Base-by-base conservation (phyloP, 2,888 invertebrate genomes). In the Aphodius granarius region DNA sequence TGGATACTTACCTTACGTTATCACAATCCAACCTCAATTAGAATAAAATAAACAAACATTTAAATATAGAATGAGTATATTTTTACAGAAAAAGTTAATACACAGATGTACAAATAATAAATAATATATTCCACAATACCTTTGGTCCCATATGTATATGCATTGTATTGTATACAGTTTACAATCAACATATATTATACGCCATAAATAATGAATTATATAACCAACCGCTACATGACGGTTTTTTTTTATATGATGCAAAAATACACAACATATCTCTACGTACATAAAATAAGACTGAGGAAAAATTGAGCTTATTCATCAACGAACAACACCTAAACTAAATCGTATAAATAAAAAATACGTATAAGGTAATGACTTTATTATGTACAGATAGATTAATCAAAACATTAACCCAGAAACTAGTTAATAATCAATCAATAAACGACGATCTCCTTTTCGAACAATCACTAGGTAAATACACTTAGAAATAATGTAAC, bases 101-200 rank as follows among this genome's bases (percentile, higher is more conserved):
- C 68, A 75, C 63, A 75, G 74, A 77, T 77, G 78, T 78, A 80
- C 78, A 83, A 84, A 82, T 82, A 85, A 86, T 85, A 86, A 86
- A 85, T 85, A 85, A 21, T 21, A 82, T 82, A 80, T 79, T 85
- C 86, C 85, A 83, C 83, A 84, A 84, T 83, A 86, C 86, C 86
- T 86, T 86, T 86, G 86, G 86, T 86, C 86, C 86, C 86, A 77
- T 77, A 75, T 73, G 73, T 77, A 77, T 73, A 73, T 76, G 18
- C 20, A 21, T 20, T 71, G 73, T 77, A 77, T 70, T 77, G 77
- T 73, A 66, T 77, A 71, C 70, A 73, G 66, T 72, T 72, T 76
- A 66, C 43, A 66, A 66, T 23, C 22, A 66, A 73, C 66, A 73
- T 72, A 63, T 19, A 13, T 72, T 43, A 63, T 18, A 72, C 19